Evolutionary conservation across 2,113 vertebrate genomes (phyloP).

Genomic region (Cyphomyrus plagiostoma): DNA sequence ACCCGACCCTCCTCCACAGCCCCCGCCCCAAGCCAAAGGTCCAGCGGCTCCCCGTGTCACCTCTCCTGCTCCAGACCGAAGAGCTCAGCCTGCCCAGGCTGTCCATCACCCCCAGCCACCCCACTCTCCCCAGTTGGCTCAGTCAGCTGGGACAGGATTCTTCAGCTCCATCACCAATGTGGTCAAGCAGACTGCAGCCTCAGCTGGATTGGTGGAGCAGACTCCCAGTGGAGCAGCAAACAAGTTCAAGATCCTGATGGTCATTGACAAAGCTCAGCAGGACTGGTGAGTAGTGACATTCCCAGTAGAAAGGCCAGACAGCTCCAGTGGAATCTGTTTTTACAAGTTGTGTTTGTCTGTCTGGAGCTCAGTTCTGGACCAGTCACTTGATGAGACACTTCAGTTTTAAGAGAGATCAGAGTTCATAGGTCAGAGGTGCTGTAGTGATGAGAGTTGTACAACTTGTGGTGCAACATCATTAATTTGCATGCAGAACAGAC

Average conservation of each 20-base stretch:
- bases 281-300: constrained; percentile 75
- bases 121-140: constrained; percentile 50
- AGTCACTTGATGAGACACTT: too few relatives aligned
- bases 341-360: background rate
- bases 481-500: background rate
- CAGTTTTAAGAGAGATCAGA: constrained; percentile 23
- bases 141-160: constrained; percentile 64
- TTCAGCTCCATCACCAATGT: constrained; percentile 90
- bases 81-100: constrained; percentile 41
- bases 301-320: background rate
- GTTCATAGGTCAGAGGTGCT: background rate
- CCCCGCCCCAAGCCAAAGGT: constrained; percentile 45
- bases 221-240: constrained; percentile 54
- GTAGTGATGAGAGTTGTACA: constrained; percentile 48
- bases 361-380: background rate
- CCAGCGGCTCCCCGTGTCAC: constrained; percentile 45
- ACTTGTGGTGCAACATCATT: background rate
- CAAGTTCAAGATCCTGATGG: constrained; percentile 87
- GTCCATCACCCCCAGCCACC: constrained; percentile 51
- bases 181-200: constrained; percentile 87
- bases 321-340: background rate
- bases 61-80: constrained; percentile 57
- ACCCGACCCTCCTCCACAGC: constrained; percentile 52
- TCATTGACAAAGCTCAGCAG: constrained; percentile 83
- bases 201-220: constrained; percentile 74